Evolutionary conservation across 2,888 invertebrate genomes (phyloP).

Genomic region (Eupithecia dodoneata): DNA sequence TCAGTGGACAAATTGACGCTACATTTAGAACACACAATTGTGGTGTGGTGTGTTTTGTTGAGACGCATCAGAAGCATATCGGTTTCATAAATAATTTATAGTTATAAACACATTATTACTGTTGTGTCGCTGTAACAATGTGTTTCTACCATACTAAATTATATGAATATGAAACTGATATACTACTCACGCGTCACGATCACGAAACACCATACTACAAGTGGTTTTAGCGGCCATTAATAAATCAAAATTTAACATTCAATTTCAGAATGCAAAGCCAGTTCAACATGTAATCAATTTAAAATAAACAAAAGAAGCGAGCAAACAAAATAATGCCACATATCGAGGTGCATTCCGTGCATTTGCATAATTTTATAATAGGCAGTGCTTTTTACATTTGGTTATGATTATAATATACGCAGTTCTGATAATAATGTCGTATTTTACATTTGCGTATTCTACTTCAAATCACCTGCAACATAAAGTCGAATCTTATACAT

Average conservation of each 20-base stretch:
- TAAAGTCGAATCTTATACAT: constrained; percentile 30
- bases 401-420: constrained; percentile 46
- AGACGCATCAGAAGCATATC: not conserved
- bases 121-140: not conserved
- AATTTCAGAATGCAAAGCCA: constrained; percentile 29
- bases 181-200: not conserved
- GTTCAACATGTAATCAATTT: constrained; percentile 40
- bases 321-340: constrained; percentile 71
- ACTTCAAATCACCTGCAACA: constrained; percentile 38
- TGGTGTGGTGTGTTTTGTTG: not conserved
- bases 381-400: constrained; percentile 73
- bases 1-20: not conserved
- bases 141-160: not conserved
- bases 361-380: constrained; percentile 72
- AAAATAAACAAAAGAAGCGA: constrained; percentile 70
- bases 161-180: not conserved
- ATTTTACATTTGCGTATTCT: constrained; percentile 29
- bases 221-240: not conserved
- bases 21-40: not conserved
- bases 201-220: not conserved
- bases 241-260: not conserved
- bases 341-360: constrained; percentile 75
- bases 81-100: not conserved
- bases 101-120: not conserved
- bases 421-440: constrained; percentile 54